Base-by-base conservation (phyloP, 2,113 vertebrate species). In the Ammodytes dubius region DNA sequence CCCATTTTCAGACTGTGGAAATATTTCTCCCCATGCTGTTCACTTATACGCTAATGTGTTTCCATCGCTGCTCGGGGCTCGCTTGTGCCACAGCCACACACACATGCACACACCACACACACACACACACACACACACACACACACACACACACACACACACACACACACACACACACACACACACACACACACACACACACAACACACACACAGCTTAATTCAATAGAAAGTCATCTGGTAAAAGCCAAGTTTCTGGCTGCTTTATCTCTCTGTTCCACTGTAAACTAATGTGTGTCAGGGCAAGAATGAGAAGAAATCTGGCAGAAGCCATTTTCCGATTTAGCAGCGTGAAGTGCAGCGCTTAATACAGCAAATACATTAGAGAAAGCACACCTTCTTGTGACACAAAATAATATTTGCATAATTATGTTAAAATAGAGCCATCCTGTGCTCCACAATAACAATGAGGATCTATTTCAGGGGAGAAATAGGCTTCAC, bases 1-100 rank as follows among this genome's bases (percentile, higher is more conserved):
- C 81, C 74, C 53, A 92, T 91, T 91, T 81, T 70, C 58, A 77
- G 63, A 63, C 74, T 61, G 54, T 80, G 88, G 89, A 90, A 91
- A 87, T 83, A 86, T 84, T 87, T 87, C 74, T 69, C 45, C 54
- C 70, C 70, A 37, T 77, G 60, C 75, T 73, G 49, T 82, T 87
- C 77, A 70, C 63, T 84, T 78, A 56, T 70, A 74, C 67, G 74
- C 82, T 88, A 88, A 91, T 87, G 86, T 87, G 72, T 89, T 90
- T 87, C 85, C 86, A 84, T 89, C 80, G 71, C 58, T 1, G 35
- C 69, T 71, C 39, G 8, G 15, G 63, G 70, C 83, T 70, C 2
- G 5, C 65, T 9, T 40, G 11, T 35, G 11, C n/a, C n/a, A n/a
- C 19, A 40, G 4, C 3, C 59, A 37, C 54, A 53, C 57, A 69